Conservation (phyloP, 2,797 vertebrate genomes). For the Coregonus sp. region DNA sequence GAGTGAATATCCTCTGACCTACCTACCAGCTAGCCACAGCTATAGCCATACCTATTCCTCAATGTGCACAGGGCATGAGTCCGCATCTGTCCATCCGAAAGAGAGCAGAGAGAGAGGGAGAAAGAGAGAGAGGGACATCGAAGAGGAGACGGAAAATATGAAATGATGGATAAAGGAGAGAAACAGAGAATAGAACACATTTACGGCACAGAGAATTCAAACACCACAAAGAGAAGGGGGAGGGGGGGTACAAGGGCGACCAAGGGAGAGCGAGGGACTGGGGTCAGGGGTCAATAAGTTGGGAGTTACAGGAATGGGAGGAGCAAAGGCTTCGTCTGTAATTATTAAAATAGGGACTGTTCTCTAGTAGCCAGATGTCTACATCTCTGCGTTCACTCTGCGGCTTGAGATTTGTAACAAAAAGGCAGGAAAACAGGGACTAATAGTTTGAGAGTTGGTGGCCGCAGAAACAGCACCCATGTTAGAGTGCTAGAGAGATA, state of each 20-base stretch:
- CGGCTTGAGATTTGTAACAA: neutral
- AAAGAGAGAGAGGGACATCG: conserved; percentile 33
- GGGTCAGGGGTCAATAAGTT: conserved; percentile 24
- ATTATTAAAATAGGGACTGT: neutral
- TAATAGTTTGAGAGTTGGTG: neutral
- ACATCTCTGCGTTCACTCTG: neutral
- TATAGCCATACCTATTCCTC: conserved; percentile 89
- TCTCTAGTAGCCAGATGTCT: neutral
- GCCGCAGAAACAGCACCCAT: neutral
- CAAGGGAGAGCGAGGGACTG: conserved; percentile 15
- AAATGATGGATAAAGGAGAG: conserved; percentile 45
- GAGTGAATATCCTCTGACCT: conserved; percentile 34
- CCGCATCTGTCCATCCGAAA: conserved; percentile 86
- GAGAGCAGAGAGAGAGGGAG: conserved; percentile 56
- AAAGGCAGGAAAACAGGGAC: neutral
- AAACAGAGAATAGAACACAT: conserved; percentile 69
- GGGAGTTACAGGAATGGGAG: conserved; percentile 3
- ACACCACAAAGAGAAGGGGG: conserved; percentile 55
- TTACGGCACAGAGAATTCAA: conserved; percentile 73
- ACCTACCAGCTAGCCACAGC: conserved; percentile 49
- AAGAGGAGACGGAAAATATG: conserved; percentile 42
- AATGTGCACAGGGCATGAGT: conserved; percentile 94
- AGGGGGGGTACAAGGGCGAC: conserved; percentile 24
- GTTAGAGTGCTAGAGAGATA: neutral
- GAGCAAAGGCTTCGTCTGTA: neutral